Evolutionary conservation across 2,797 vertebrate genomes (phyloP).

Genomic region (Halcyon badia): DNA sequence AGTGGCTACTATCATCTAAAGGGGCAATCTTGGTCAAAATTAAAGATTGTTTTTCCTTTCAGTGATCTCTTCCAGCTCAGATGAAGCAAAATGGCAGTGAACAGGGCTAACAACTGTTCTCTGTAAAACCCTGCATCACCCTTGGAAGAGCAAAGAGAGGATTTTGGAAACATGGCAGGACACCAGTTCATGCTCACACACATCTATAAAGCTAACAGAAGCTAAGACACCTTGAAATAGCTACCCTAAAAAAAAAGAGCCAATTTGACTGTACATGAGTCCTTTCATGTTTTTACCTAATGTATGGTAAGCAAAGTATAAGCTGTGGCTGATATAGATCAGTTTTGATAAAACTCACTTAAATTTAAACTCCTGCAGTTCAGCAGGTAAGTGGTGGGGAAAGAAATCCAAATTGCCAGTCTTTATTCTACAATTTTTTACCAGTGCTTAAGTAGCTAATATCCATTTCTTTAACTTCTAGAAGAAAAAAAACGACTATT

Average conservation of each 20-base stretch:
- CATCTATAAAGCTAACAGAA: neutral
- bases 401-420: neutral
- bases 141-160: neutral
- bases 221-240: neutral
- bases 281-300: neutral
- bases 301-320: neutral
- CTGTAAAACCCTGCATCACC: neutral
- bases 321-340: neutral
- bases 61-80: neutral
- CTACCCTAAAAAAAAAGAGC: neutral
- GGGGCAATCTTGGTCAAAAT: neutral
- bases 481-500: neutral
- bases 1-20: neutral
- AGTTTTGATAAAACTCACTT: neutral
- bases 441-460: neutral
- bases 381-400: neutral
- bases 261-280: neutral
- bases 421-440: neutral
- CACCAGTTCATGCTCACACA: neutral
- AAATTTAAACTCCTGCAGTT: neutral
- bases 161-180: neutral
- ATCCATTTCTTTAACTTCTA: neutral
- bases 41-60: neutral
- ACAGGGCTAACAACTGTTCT: neutral
- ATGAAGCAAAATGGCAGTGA: neutral